phyloP scores from a whole-genome alignment of 2,113 vertebrate genomes.

The Galemys pyrenaicus region DNA sequence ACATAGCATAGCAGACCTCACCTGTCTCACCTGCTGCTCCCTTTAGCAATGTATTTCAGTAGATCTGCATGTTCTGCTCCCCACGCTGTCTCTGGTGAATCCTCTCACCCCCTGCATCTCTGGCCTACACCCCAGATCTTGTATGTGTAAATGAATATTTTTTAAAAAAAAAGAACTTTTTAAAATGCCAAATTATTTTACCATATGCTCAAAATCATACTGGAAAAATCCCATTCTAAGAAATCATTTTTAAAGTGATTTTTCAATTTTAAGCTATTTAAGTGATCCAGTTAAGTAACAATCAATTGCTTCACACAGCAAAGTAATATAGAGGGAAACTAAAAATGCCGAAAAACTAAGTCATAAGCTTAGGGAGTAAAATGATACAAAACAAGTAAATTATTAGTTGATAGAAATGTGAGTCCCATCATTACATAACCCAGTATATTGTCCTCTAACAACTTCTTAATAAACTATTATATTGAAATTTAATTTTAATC shows the following conservation, averaged over 20 bases:
- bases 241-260: neutral
- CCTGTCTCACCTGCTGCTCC: too few relatives aligned
- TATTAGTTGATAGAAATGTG: neutral
- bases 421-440: neutral
- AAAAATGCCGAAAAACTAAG: slow-evolving; percentile 15
- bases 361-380: neutral
- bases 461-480: neutral
- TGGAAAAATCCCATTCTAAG: neutral
- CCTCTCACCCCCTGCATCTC: too few relatives aligned
- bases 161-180: too few relatives aligned
- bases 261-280: neutral
- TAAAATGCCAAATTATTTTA: slow-evolving; percentile 32
- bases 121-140: neutral
- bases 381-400: neutral
- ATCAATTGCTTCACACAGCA: neutral
- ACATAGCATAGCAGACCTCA: too few relatives aligned
- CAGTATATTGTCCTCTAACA: neutral
- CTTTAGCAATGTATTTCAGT: too few relatives aligned
- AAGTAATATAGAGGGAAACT: neutral
- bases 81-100: too few relatives aligned
- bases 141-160: neutral
- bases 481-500: slow-evolving; percentile 10
- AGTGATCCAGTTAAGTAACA: neutral
- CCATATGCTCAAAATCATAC: neutral
- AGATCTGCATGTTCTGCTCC: too few relatives aligned